Percentiles rank a stretch among this genome's conserved stretches.
Conservation (phyloP, 2,888 invertebrate species). For the Blastobasis adustella region DNA sequence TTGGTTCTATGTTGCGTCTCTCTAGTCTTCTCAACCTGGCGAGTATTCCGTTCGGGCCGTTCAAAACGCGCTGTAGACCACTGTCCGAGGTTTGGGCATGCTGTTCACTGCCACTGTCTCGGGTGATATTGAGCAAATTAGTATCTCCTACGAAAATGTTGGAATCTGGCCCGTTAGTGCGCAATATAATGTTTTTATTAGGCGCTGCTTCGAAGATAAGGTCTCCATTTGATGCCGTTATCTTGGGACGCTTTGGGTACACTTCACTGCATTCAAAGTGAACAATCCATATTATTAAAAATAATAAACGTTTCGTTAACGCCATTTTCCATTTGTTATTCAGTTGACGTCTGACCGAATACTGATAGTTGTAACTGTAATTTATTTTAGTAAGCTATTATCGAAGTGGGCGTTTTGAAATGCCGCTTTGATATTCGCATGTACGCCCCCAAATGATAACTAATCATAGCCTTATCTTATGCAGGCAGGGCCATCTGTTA, state of each 20-base stretch:
- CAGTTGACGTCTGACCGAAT: too few relatives aligned
- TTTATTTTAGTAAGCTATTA: too few relatives aligned
- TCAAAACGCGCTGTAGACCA: conserved; percentile 22
- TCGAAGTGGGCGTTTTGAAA: too few relatives aligned
- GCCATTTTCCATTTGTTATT: too few relatives aligned
- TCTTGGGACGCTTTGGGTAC: conserved; percentile 74
- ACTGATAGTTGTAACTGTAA: too few relatives aligned
- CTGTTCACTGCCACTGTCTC: conserved; percentile 5
- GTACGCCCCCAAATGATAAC: too few relatives aligned
- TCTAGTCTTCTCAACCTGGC: conserved; percentile 43
- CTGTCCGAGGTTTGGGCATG: conserved; percentile 14
- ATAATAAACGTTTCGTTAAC: conserved; percentile 7
- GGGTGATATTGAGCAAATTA: conserved; percentile 72
- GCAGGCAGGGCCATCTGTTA: too few relatives aligned
- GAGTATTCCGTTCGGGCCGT: conserved; percentile 30
- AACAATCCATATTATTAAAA: conserved; percentile 30
- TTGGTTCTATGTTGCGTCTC: conserved; percentile 18
- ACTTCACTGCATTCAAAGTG: conserved; percentile 57
- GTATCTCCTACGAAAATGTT: conserved; percentile 80
- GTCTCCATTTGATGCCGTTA: conserved; percentile 82
- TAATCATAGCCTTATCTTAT: too few relatives aligned
- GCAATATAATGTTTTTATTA: conserved; percentile 85
- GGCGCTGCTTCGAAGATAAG: conserved; percentile 85
- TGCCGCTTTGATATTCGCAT: too few relatives aligned
- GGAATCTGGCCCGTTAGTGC: conserved; percentile 79